These are phyloP conservation scores for Craniophora ligustri DNA, from an alignment of 2,888 invertebrate genomes.

Conservation along the genomic window DNA sequence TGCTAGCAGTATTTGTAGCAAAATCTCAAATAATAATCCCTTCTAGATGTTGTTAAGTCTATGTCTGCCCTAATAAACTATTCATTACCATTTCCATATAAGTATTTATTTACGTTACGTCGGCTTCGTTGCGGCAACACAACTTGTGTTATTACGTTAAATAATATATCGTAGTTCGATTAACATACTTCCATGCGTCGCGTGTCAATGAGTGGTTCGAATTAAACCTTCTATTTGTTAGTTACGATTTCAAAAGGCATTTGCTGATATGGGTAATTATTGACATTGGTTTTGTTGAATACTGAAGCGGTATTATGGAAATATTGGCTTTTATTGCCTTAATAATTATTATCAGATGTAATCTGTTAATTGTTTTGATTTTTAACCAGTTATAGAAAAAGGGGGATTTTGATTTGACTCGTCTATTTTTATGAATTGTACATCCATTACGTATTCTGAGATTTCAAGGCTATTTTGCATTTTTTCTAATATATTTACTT, in stretches of 20 bases:
- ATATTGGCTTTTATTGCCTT: conserved; percentile 3
- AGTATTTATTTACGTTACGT: conserved; percentile 79
- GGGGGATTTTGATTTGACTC: neutral
- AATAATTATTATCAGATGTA: neutral
- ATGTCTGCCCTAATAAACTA: conserved; percentile 64
- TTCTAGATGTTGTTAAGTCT: conserved; percentile 29
- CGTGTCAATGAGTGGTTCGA: conserved; percentile 54
- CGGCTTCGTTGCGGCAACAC: conserved; percentile 51
- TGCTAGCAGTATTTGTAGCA: too few relatives aligned
- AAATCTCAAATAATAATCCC: neutral
- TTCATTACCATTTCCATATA: conserved; percentile 69
- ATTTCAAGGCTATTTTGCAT: too few relatives aligned
- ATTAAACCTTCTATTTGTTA: conserved; percentile 59
- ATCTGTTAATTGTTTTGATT: neutral
- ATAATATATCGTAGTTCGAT: conserved; percentile 73
- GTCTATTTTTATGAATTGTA: too few relatives aligned
- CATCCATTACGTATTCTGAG: too few relatives aligned
- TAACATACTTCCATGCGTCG: conserved; percentile 67
- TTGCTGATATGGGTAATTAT: conserved; percentile 37
- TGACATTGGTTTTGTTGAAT: conserved; percentile 18
- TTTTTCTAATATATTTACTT: too few relatives aligned
- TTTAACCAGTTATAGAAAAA: neutral
- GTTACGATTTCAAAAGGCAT: conserved; percentile 48
- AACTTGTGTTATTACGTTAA: conserved; percentile 68
- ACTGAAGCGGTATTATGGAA: neutral